Conservation (phyloP, 2,113 vertebrate species). For the Pantherophis guttatus region DNA sequence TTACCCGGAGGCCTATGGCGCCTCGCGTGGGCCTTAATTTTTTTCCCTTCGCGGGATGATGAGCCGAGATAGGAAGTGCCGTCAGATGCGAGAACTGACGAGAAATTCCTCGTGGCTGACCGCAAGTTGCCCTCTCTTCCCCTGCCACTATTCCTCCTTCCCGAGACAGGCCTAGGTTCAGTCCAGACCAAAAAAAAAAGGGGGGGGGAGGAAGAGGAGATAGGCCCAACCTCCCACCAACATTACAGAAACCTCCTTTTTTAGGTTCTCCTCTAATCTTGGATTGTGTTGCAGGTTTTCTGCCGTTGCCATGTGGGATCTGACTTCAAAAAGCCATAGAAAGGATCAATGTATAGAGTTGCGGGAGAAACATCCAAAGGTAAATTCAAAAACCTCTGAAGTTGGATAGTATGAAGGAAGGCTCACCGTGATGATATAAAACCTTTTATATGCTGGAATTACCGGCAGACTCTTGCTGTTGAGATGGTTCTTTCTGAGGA, state of each 20-base stretch:
- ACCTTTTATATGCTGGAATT: conserved; percentile 8
- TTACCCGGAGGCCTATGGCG: not conserved
- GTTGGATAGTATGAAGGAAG: not conserved
- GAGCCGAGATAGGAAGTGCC: conserved; percentile 21
- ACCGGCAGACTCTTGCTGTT: conserved; percentile 7
- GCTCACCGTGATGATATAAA: not conserved
- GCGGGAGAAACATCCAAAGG: not conserved
- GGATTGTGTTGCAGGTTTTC: not conserved
- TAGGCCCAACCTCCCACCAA: no score
- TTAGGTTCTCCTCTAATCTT: no score
- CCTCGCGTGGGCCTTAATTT: not conserved
- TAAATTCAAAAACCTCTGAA: not conserved
- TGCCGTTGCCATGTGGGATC: not conserved
- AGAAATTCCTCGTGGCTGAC: not conserved
- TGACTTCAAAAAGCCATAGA: not conserved
- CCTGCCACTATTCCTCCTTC: not conserved
- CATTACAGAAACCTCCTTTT: not conserved
- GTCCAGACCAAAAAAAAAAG: not conserved
- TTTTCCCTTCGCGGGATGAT: not conserved
- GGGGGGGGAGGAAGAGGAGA: not conserved
- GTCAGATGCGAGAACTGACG: conserved; percentile 25
- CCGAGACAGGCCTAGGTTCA: not conserved
- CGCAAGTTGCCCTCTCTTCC: not conserved
- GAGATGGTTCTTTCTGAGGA: conserved; percentile 15
- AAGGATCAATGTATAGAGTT: not conserved